A percentile compares a stretch with the other conserved stretches of the same genome.
Evolutionary conservation across 2,888 invertebrate genomes (phyloP).

Genomic region (Vanessa cardui): DNA sequence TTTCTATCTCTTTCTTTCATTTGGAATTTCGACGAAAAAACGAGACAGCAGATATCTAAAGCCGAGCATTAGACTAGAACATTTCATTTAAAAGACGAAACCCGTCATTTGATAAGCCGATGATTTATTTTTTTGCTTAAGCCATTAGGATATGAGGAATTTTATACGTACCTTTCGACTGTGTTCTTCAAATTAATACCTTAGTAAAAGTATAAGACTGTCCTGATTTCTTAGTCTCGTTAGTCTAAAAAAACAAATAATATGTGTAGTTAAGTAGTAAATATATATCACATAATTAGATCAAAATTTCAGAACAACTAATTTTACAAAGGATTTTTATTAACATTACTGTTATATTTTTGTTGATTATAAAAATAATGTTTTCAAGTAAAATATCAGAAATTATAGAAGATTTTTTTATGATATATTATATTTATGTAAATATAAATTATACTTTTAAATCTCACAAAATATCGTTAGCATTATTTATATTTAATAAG

Average conservation of each 20-base stretch:
- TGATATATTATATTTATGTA: too few relatives aligned
- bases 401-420: too few relatives aligned
- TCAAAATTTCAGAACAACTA: too few relatives aligned
- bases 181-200: background rate
- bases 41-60: slow-evolving; percentile 53
- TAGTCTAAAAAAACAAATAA: background rate
- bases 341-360: too few relatives aligned
- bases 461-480: too few relatives aligned
- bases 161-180: slow-evolving; percentile 48
- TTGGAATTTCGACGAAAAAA: slow-evolving; percentile 42
- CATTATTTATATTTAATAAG: too few relatives aligned
- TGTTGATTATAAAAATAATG: too few relatives aligned
- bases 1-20: slow-evolving; percentile 55
- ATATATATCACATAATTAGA: too few relatives aligned
- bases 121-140: slow-evolving; percentile 74
- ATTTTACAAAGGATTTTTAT: too few relatives aligned
- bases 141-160: slow-evolving; percentile 66
- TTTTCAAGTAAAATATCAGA: too few relatives aligned
- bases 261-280: background rate
- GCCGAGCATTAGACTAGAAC: slow-evolving; percentile 66
- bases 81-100: slow-evolving; percentile 76
- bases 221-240: background rate
- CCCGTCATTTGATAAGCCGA: slow-evolving; percentile 78
- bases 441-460: too few relatives aligned
- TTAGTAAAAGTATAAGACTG: background rate